A percentile compares a stretch with the other conserved stretches of the same genome.
Conservation (phyloP, 2,113 vertebrate genomes). For the Vicugna pacos region DNA sequence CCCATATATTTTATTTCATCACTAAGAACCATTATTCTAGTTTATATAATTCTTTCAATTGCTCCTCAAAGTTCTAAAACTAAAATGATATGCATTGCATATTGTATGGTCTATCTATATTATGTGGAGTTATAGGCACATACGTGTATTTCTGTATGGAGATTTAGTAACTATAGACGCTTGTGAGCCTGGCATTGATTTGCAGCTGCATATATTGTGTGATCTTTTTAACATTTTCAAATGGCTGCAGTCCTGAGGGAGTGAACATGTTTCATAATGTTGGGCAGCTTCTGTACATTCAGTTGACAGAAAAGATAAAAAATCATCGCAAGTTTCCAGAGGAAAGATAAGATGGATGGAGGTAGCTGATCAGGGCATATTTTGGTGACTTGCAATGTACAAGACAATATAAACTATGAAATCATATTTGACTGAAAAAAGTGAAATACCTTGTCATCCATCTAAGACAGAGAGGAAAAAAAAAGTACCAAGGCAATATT, state of each 20-base stretch:
- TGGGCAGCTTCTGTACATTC: constrained; percentile 13
- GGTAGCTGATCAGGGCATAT: constrained; percentile 38
- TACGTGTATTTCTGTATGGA: not conserved
- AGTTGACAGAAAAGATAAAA: constrained; percentile 74
- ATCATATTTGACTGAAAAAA: constrained; percentile 69
- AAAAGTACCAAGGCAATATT: not conserved
- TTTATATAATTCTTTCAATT: constrained; percentile 26
- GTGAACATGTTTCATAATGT: constrained; percentile 67
- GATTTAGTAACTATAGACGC: constrained; percentile 59
- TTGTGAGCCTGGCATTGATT: not conserved
- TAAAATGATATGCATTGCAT: not conserved
- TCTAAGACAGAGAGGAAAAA: not conserved
- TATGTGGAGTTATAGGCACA: not conserved
- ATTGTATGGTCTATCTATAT: not conserved
- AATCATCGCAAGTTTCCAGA: constrained; percentile 30
- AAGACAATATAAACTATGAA: constrained; percentile 53
- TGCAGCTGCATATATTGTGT: constrained; percentile 46
- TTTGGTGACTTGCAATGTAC: not conserved
- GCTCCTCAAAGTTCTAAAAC: not conserved
- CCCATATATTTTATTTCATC: constrained; percentile 2
- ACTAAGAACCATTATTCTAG: not conserved
- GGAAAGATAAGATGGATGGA: constrained; percentile 72
- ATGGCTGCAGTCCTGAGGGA: constrained; percentile 38
- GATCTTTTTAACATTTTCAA: constrained; percentile 62
- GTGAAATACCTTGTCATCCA: constrained; percentile 15